Evolutionary conservation across 1,140 invertebrate genomes (phyloP), one percentile per base, ranked within the genome.

Genomic region (Aricia agestis): DNA sequence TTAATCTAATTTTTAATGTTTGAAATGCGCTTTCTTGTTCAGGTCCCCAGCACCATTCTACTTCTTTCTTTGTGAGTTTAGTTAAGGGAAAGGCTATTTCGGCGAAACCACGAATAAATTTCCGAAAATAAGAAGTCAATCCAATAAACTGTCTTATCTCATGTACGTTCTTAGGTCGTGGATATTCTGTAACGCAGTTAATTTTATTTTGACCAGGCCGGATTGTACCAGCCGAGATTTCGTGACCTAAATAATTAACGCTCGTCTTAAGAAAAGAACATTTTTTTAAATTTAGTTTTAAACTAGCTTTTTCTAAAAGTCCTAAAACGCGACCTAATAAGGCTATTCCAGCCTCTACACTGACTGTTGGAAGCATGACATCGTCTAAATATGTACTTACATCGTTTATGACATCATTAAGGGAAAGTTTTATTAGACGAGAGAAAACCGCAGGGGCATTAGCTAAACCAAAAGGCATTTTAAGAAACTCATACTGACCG

Each of bases 391-490:
- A 25, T 25, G 25, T 25, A 25, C 25, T 25, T 25, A 25, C 25
- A 25, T 25, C 25, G 25, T 25, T 25, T 25, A 3, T 25, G 25
- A 25, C 25, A 3, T 25, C 25, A 25, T 25, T 25, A 25, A 25
- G 25, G 25, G 25, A 1, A 25, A 1, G 25, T 25, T 25, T 25
- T 25, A 25, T 25, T 25, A 25, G 25, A 1, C 25, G 25, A 25
- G 25, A 25, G 7, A 59, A 59, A 59, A 18, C n/a, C 1, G 58
- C n/a, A 1, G 58, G 58, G 15, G 13, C 15, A 17, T 59, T 59
- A n/a, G 67, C 63, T 4, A 74, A 58, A 6, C 73, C 73, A 45
- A 74, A 74, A 0, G 73, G 73, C 25, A 74, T 65, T 13, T 70
- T 61, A 17, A 69, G 65, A 67, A 63, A 74, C 32, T 72, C 73